A percentile compares a stretch with the other conserved stretches of the same genome.
These are phyloP conservation scores for Drosophila lini DNA, from an alignment of 1,140 invertebrate species.

Conservation along the genomic window DNA sequence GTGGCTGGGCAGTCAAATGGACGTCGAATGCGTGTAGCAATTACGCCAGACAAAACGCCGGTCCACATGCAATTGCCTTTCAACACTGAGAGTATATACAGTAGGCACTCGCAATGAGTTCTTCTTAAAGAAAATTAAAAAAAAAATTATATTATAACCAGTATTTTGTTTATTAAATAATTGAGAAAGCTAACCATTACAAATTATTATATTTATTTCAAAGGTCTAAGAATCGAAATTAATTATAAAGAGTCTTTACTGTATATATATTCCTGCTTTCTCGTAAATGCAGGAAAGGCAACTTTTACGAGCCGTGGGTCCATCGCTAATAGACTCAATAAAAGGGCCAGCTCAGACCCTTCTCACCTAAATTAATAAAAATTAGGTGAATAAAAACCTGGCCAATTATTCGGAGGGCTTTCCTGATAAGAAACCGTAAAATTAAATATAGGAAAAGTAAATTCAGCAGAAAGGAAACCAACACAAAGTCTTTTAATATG, in stretches of 20 bases:
- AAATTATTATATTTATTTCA: not conserved
- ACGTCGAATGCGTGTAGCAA: slow-evolving; percentile 61
- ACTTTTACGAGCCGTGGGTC: slow-evolving; percentile 21
- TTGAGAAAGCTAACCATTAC: no score
- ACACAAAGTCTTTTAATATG: not conserved
- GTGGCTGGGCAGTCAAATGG: slow-evolving; percentile 48
- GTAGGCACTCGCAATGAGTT: not conserved
- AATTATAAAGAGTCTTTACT: not conserved
- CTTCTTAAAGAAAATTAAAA: not conserved
- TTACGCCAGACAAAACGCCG: slow-evolving; percentile 48
- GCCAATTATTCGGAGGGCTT: not conserved
- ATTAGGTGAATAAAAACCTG: slow-evolving; percentile 14
- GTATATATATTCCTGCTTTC: not conserved
- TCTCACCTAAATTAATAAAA: slow-evolving; percentile 37
- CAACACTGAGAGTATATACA: not conserved
- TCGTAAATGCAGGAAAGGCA: slow-evolving; percentile 17
- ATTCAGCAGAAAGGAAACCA: not conserved
- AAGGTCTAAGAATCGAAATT: not conserved
- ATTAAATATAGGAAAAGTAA: not conserved
- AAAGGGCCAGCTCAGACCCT: slow-evolving; percentile 20
- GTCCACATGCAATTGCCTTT: slow-evolving; percentile 41
- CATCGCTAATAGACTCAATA: slow-evolving; percentile 45
- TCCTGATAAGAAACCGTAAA: not conserved
- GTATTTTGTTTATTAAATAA: no score
- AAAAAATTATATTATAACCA: no score